These are phyloP conservation scores for Leuciscus waleckii DNA, from an alignment of 2,797 vertebrate genomes.

Conservation along the genomic window DNA sequence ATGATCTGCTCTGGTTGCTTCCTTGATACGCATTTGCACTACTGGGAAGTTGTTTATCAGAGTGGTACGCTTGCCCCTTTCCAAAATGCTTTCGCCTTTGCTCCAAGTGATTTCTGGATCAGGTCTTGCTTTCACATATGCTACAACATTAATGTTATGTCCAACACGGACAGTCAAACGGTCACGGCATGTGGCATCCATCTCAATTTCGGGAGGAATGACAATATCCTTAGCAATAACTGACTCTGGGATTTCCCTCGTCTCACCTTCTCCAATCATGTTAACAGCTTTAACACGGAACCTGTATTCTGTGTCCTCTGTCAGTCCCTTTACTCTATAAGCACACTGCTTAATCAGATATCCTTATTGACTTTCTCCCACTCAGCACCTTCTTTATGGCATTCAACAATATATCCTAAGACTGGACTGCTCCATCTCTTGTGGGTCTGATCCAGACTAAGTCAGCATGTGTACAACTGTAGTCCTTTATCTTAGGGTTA, in stretches of 20 bases:
- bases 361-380: constrained; percentile 94
- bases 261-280: constrained; percentile 95
- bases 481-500: constrained; percentile 97
- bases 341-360: constrained; percentile 92
- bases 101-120: constrained; percentile 95
- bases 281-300: constrained; percentile 94
- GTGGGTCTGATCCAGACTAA: constrained; percentile 96
- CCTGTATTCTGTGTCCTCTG: constrained; percentile 91
- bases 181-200: constrained; percentile 90
- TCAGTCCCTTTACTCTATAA: constrained; percentile 88
- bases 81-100: constrained; percentile 85
- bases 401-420: constrained; percentile 93
- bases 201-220: constrained; percentile 94
- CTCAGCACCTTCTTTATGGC: constrained; percentile 87
- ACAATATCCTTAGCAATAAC: constrained; percentile 94
- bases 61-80: constrained; percentile 85
- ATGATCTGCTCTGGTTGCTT: constrained; percentile 91
- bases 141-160: constrained; percentile 92
- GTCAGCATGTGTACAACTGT: constrained; percentile 90
- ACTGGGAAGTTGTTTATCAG: constrained; percentile 87
- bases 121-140: constrained; percentile 93
- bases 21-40: constrained; percentile 89
- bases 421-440: constrained; percentile 95
- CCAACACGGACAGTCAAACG: constrained; percentile 92
- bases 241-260: constrained; percentile 91